Conservation (phyloP, 2,113 vertebrate genomes). For the Burhinus oedicnemus region DNA sequence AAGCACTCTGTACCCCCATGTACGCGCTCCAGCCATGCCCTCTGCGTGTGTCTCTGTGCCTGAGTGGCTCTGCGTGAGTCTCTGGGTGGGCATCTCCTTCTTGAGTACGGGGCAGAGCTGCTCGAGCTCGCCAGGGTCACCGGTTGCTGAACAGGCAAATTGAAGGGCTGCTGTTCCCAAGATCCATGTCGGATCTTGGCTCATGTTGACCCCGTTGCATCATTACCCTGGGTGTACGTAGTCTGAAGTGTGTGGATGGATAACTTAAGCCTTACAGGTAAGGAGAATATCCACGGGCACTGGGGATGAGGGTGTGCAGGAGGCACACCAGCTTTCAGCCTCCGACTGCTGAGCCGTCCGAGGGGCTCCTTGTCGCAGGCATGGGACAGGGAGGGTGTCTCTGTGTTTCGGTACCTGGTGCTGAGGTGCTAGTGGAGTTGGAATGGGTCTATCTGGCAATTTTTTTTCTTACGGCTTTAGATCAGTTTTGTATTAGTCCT, state of each 20-base stretch:
- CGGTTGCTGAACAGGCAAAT: fast-evolving
- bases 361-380: neutral
- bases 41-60: neutral
- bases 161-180: neutral
- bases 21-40: fast-evolving
- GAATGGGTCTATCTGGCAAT: neutral
- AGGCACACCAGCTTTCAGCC: no score
- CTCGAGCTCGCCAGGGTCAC: neutral
- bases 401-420: neutral
- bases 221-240: fast-evolving
- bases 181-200: neutral
- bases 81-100: neutral
- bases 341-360: fast-evolving
- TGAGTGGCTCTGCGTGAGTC: neutral
- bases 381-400: neutral
- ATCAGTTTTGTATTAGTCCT: neutral
- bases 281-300: neutral
- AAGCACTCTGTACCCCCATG: neutral
- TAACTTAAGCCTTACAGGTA: no score
- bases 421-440: neutral
- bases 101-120: neutral
- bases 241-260: neutral
- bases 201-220: neutral
- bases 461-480: neutral
- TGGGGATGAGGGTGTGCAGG: neutral